phyloP scores from a whole-genome alignment of 2,113 vertebrate species.

The Halcyon senegalensis region DNA sequence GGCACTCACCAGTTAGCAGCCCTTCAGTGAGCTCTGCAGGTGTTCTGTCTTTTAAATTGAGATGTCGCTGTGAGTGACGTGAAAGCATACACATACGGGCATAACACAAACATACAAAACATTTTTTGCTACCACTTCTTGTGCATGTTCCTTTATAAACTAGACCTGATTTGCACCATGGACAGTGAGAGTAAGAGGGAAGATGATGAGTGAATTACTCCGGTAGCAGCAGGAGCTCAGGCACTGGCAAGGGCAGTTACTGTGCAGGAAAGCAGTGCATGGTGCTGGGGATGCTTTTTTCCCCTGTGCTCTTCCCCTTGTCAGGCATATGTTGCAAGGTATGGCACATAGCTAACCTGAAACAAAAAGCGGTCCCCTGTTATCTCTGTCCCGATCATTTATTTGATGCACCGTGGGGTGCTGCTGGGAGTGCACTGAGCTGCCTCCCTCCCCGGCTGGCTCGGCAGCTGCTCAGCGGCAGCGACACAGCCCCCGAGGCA shows the following conservation, averaged over 20 bases:
- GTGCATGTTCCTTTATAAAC: neutral
- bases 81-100: neutral
- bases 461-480: neutral
- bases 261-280: neutral
- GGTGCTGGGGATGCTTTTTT: neutral
- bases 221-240: neutral
- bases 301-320: neutral
- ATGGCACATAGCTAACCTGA: neutral
- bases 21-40: neutral
- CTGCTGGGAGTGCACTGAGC: neutral
- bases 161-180: neutral
- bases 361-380: neutral
- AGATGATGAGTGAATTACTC: neutral
- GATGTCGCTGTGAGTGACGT: neutral
- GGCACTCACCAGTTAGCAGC: neutral
- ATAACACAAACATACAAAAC: neutral
- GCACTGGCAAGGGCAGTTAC: neutral
- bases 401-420: rapidly evolving
- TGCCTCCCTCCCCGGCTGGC: neutral
- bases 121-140: neutral
- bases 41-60: neutral
- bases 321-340: neutral
- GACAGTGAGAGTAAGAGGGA: neutral
- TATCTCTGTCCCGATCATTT: neutral
- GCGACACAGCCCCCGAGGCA: rapidly evolving